Conservation (phyloP, 1,140 invertebrate species). For the Aphidius ervi region DNA sequence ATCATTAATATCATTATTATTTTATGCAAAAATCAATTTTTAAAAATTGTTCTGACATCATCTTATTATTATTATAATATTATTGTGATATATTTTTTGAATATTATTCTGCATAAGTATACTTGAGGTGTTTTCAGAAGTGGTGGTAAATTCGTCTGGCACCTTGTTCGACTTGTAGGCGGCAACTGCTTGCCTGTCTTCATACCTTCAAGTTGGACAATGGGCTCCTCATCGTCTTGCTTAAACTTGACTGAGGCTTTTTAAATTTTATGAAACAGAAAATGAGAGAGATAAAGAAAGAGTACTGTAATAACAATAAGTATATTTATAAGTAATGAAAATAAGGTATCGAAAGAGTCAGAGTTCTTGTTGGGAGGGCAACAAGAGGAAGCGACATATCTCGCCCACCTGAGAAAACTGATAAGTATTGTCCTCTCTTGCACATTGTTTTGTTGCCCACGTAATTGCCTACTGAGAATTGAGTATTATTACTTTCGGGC, state of each 20-base stretch:
- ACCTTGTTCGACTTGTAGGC: constrained; percentile 38
- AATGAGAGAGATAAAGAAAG: background rate
- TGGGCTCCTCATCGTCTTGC: constrained; percentile 16
- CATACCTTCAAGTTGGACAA: constrained; percentile 36
- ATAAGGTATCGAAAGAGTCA: background rate
- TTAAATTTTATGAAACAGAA: background rate
- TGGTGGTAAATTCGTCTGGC: constrained; percentile 29
- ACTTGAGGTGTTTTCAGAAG: constrained; percentile 27
- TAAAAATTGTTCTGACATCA: background rate
- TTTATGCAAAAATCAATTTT: no score
- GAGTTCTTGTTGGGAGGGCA: no score
- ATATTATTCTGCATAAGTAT: background rate
- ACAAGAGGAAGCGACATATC: constrained; percentile 24
- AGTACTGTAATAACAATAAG: background rate
- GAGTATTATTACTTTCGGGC: constrained; percentile 25
- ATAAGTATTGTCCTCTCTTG: constrained; percentile 44
- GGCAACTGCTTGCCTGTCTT: constrained; percentile 32
- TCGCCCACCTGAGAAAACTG: constrained; percentile 41
- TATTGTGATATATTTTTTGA: background rate
- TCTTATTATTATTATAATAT: background rate
- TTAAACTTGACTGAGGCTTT: constrained; percentile 14
- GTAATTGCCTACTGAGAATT: constrained; percentile 26
- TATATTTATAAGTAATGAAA: background rate
- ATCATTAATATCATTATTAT: no score
- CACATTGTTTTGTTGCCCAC: constrained; percentile 42